Evolutionary conservation across 1,140 invertebrate genomes (phyloP).

Genomic region (Panagrolaimus sp.): DNA sequence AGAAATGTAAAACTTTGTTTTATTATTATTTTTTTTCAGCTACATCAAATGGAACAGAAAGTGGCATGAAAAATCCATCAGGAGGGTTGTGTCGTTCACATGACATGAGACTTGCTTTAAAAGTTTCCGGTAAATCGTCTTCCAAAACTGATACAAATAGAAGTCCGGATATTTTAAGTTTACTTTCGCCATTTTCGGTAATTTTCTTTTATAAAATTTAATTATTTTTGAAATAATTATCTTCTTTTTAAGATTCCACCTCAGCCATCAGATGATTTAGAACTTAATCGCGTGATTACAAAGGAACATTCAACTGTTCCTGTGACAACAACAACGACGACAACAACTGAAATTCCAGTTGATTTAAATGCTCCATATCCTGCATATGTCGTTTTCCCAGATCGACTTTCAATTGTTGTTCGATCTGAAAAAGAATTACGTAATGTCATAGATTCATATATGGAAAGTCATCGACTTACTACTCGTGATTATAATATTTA

Average conservation of each 20-base stretch:
- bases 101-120: constrained; percentile 7
- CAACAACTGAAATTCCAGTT: not conserved
- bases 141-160: not conserved
- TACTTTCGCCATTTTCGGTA: not conserved
- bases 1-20: not conserved
- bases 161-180: not conserved
- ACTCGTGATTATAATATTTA: not conserved
- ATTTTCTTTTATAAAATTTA: no score
- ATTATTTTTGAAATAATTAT: no score
- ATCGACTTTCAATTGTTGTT: not conserved
- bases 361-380: not conserved
- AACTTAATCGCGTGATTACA: not conserved
- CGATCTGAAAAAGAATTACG: constrained; percentile 7
- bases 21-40: not conserved
- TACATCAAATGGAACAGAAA: constrained; percentile 5
- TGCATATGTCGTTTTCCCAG: constrained; percentile 5
- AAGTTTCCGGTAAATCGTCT: not conserved
- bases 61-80: constrained; percentile 1
- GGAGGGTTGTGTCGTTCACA: not conserved
- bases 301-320: not conserved
- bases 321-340: not conserved
- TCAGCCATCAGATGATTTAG: not conserved
- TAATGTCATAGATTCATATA: constrained; percentile 5
- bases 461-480: not conserved
- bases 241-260: not conserved